phyloP scores from a whole-genome alignment of 2,113 vertebrate genomes.

The Gallinago media region DNA sequence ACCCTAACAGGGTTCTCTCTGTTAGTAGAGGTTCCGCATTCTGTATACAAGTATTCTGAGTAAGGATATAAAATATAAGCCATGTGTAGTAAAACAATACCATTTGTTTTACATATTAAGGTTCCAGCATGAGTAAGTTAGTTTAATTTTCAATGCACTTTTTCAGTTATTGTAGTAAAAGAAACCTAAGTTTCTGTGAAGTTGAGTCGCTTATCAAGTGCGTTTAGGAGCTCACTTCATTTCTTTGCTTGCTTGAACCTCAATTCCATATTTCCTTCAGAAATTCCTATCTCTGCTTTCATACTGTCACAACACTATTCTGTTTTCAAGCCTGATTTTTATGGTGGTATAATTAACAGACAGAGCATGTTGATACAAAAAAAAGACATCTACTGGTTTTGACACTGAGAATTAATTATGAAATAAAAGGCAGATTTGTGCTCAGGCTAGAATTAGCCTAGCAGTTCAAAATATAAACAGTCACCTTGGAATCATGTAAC shows the following conservation, averaged over 20 bases:
- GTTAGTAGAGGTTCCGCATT: not conserved
- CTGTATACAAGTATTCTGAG: not conserved
- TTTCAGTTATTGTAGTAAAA: not conserved
- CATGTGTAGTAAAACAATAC: not conserved
- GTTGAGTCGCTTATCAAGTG: not conserved
- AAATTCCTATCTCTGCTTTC: not conserved
- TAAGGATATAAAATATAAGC: not conserved
- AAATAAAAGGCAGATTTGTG: conserved; percentile 81
- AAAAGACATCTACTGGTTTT: conserved; percentile 75
- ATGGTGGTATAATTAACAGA: conserved; percentile 73
- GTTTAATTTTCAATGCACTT: not conserved
- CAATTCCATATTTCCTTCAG: not conserved
- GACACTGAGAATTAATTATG: conserved; percentile 82
- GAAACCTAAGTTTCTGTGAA: not conserved
- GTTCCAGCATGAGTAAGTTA: not conserved
- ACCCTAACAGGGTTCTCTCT: not conserved
- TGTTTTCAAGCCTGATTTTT: conserved; percentile 46
- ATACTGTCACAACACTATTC: not conserved
- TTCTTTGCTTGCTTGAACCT: not conserved
- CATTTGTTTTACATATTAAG: not conserved
- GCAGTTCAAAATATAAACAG: conserved; percentile 75
- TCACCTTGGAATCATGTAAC: conserved; percentile 78
- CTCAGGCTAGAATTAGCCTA: conserved; percentile 76
- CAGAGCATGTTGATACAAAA: conserved; percentile 61
- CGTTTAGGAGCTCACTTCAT: not conserved